Base-by-base conservation (phyloP, 2,888 invertebrate species). In the Rhaphigaster nebulosa region DNA sequence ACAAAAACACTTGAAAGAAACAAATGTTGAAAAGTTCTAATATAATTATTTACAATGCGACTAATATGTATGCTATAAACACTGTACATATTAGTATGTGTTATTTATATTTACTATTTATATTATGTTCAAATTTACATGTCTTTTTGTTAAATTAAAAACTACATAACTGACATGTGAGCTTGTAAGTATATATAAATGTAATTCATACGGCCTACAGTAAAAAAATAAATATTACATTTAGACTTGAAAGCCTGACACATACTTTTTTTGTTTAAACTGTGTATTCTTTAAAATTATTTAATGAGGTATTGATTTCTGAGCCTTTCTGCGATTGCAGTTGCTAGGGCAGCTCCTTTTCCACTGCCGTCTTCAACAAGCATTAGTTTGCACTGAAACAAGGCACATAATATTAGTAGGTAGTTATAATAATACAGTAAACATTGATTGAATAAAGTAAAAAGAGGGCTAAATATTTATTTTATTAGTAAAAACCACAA, bases 311-410 rank as follows among this genome's bases (percentile, higher is more conserved):
- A 92, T 26, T 88, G 41, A 52, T 91, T 88, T 70, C 90, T 80
- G 29, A 92, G 91, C 65, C 90, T 88, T 52, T 95, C 94, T 0
- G 97, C 97, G 92, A 97, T 96, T 91, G 97, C 97, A 52, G 97
- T 96, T 1, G 96, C 96, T 76, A 97, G 94, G 4, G 96, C 97
- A 2, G 97, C 97, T 18, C 97, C 97, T 93, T 97, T 97, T 50
- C 97, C 97, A 93, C 97, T 97, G 87, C 97, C 97, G 94, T 97
- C 97, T 93, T 97, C 96, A 0, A 96, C 96, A 90, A 95, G 94
- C 92, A 96, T 94, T 89, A 97, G 91, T 38, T 92, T 91, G 87
- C 96, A 96, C 96, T 97, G 94, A 6, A 91, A 87, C 38, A 56
- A 65, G n/a, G 70, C 0, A 38, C 20, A 34, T 34, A 20, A 70